Base-by-base conservation (phyloP, 2,113 vertebrate genomes). In the Phylloscopus trochilus region DNA sequence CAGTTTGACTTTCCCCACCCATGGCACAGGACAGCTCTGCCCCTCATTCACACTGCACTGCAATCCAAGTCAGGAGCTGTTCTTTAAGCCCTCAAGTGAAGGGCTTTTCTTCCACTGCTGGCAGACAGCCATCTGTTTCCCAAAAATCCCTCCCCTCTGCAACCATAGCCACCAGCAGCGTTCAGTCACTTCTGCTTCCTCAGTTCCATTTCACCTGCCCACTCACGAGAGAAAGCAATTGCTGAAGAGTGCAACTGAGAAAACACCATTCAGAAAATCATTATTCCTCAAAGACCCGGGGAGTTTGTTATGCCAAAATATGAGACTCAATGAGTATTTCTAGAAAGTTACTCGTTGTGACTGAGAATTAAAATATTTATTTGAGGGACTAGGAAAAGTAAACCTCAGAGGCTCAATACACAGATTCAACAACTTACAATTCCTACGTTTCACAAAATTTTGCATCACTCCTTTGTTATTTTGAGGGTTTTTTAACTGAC, bases 141-240 rank as follows among this genome's bases (percentile, higher is more conserved):
- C 80, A 46, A 86, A 95, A 80, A 43, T 13, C 60, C 72, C 51
- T 88, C 39, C 24, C 41, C 0, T 0, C 31, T 73, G 67, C 53
- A 93, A 20, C 46, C 53, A 41, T 0, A 56, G 51, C 70, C 83
- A 88, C 72, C 86, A 67, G 53, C 33, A 89, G 66, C 0, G 1
- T 86, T 86, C 82, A 93, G 86, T 77, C 70, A 89, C 87, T 93
- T 94, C 88, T 73, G 85, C 70, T 93, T 92, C 76, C 87, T 88
- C 22, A 88, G 84, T n/a, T 90, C 68, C 56, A 59, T 67, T 67
- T 95, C 80, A 95, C 58, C 92, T 93, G 64, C 76, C 84, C 56
- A 31, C 35, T 93, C 62, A 15, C 60, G 75, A 83, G 44, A 78
- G 56, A 93, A 96, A 95, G 81, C 68, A 70, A 92, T 14, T 33